Conservation (phyloP, 2,888 invertebrate genomes). For the Catocala sponsa region DNA sequence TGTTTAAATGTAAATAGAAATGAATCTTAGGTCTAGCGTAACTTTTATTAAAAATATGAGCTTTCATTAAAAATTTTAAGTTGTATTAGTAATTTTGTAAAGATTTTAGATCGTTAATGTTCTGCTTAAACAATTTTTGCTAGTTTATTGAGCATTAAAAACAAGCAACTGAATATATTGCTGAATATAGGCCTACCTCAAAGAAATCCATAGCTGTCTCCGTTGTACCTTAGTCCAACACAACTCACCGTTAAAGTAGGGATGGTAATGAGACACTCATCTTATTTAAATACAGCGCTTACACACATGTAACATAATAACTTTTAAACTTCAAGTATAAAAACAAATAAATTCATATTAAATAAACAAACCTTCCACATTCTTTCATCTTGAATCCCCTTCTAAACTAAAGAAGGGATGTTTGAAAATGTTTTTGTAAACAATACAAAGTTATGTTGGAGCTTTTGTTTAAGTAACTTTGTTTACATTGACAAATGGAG, state of each 20-base stretch:
- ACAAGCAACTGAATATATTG: too few relatives aligned
- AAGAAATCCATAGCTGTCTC: too few relatives aligned
- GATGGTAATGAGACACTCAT: too few relatives aligned
- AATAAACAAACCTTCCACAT: slow-evolving; percentile 1
- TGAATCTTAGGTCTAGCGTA: not conserved
- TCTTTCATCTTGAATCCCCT: slow-evolving; percentile 31
- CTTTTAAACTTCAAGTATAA: not conserved
- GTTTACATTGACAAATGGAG: slow-evolving; percentile 47
- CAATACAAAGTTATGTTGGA: slow-evolving; percentile 16
- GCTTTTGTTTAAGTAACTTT: slow-evolving; percentile 22
- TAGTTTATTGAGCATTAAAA: too few relatives aligned
- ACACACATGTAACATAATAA: not conserved
- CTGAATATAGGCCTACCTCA: too few relatives aligned
- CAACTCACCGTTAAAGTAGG: too few relatives aligned
- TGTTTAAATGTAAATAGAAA: slow-evolving; percentile 7
- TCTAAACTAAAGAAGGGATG: slow-evolving; percentile 22
- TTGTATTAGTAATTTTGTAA: not conserved
- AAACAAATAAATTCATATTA: slow-evolving; percentile 6
- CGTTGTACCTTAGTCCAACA: too few relatives aligned
- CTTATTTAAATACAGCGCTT: not conserved
- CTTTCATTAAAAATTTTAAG: slow-evolving; percentile 3
- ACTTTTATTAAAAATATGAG: not conserved
- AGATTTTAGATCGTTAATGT: too few relatives aligned
- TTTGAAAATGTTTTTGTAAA: slow-evolving; percentile 11
- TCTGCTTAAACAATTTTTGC: too few relatives aligned